Percentiles rank a stretch among this genome's conserved stretches.
These are phyloP conservation scores for Danio kyathit DNA, from an alignment of 2,797 vertebrate species.

Conservation along the genomic window DNA sequence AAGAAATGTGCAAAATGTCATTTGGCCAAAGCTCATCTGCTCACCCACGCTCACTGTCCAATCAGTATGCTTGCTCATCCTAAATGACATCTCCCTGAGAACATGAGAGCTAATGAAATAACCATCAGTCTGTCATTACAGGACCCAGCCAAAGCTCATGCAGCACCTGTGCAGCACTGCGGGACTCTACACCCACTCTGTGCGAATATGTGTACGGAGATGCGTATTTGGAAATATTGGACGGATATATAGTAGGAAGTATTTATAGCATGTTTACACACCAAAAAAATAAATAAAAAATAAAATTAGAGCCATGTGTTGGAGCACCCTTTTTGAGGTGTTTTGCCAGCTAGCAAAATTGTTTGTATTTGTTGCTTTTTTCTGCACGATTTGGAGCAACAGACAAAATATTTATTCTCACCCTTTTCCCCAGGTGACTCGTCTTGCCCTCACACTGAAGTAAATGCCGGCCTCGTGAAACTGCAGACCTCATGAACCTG, in stretches of 20 bases:
- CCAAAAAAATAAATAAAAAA: too few species aligned
- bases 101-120: constrained; percentile 86
- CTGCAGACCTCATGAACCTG: not conserved
- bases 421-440: constrained; percentile 46
- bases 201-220: constrained; percentile 40
- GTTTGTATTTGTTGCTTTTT: too few species aligned
- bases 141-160: constrained; percentile 64
- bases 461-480: not conserved
- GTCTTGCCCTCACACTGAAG: constrained; percentile 16
- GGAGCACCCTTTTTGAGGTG: too few species aligned
- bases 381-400: constrained; percentile 7
- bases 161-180: constrained; percentile 72
- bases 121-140: constrained; percentile 82
- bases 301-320: too few species aligned
- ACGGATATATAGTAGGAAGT: too few species aligned
- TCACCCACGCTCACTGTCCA: constrained; percentile 71
- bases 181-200: constrained; percentile 57
- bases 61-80: constrained; percentile 76
- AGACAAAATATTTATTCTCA: constrained; percentile 24
- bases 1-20: constrained; percentile 68
- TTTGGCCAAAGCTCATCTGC: constrained; percentile 67
- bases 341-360: too few species aligned
- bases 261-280: too few species aligned
- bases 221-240: constrained; percentile 3
- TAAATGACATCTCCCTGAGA: constrained; percentile 82